phyloP scores from a whole-genome alignment of 2,113 vertebrate genomes.

The Morone saxatilis region DNA sequence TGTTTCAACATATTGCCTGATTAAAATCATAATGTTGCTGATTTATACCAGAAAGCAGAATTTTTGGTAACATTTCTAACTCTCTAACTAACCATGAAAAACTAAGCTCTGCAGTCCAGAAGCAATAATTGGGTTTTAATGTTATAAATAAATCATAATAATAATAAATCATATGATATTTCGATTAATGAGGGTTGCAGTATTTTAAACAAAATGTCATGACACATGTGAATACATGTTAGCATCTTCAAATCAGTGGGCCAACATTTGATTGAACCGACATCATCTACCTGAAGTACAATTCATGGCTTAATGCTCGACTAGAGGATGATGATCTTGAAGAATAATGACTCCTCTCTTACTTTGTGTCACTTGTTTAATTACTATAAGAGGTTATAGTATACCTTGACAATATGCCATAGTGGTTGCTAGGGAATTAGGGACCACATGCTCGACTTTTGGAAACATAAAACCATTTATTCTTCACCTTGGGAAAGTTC shows the following conservation, averaged over 20 bases:
- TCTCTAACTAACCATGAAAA: not conserved
- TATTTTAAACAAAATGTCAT: not conserved
- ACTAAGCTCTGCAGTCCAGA: not conserved
- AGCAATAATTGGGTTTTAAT: not conserved
- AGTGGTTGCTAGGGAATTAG: not conserved
- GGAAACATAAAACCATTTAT: not conserved
- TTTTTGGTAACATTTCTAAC: constrained; percentile 6
- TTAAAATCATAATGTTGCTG: constrained; percentile 19
- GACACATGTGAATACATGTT: not conserved
- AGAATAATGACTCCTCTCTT: not conserved
- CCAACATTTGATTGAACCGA: not conserved
- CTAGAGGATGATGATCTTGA: not conserved
- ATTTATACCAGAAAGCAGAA: constrained; percentile 9
- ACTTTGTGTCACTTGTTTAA: not conserved
- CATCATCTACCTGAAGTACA: not conserved
- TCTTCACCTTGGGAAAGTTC: not conserved
- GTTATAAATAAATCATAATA: not conserved
- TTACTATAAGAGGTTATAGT: not conserved
- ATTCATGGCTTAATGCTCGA: not conserved
- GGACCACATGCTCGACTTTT: too few relatives aligned
- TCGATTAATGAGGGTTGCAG: too few relatives aligned
- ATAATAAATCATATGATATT: too few relatives aligned
- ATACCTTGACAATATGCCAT: not conserved
- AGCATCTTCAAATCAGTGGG: not conserved
- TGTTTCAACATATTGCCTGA: constrained; percentile 9